Conservation (phyloP, 2,113 vertebrate genomes). For the Aspidoscelis tigris region DNA sequence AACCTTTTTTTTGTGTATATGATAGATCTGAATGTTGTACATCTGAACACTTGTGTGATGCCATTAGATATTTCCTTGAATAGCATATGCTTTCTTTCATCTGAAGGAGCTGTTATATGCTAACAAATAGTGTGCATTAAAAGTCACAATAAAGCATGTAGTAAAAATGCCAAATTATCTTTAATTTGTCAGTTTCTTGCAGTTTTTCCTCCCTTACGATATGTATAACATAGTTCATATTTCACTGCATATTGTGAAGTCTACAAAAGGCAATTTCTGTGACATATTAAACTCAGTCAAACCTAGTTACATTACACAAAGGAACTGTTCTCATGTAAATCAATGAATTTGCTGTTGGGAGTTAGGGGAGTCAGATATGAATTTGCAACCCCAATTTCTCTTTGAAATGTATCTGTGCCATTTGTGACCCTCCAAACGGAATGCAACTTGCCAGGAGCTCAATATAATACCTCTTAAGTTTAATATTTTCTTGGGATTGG, state of each 20-base stretch:
- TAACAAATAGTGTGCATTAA: slow-evolving; percentile 51
- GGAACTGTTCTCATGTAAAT: slow-evolving; percentile 31
- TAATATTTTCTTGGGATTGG: not conserved
- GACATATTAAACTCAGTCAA: slow-evolving; percentile 42
- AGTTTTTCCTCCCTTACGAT: slow-evolving; percentile 38
- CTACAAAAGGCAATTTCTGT: slow-evolving; percentile 47
- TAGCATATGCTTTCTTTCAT: slow-evolving; percentile 47
- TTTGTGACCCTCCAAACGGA: not conserved
- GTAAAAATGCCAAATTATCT: slow-evolving; percentile 46
- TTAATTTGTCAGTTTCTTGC: slow-evolving; percentile 56
- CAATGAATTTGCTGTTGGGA: slow-evolving; percentile 21
- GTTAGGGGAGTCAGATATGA: not conserved
- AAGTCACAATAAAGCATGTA: slow-evolving; percentile 47
- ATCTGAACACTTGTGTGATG: slow-evolving; percentile 28
- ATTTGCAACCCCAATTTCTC: not conserved
- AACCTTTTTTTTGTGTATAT: slow-evolving; percentile 3
- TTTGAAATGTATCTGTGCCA: not conserved
- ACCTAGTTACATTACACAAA: slow-evolving; percentile 31
- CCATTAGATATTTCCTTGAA: slow-evolving; percentile 50
- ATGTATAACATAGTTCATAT: slow-evolving; percentile 30
- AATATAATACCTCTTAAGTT: not conserved
- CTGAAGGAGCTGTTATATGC: slow-evolving; percentile 47
- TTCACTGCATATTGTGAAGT: slow-evolving; percentile 31
- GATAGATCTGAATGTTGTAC: not conserved
- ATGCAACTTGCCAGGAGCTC: not conserved